Base-by-base conservation (phyloP, 1,140 invertebrate genomes). In the Parapsyche elsis region DNA sequence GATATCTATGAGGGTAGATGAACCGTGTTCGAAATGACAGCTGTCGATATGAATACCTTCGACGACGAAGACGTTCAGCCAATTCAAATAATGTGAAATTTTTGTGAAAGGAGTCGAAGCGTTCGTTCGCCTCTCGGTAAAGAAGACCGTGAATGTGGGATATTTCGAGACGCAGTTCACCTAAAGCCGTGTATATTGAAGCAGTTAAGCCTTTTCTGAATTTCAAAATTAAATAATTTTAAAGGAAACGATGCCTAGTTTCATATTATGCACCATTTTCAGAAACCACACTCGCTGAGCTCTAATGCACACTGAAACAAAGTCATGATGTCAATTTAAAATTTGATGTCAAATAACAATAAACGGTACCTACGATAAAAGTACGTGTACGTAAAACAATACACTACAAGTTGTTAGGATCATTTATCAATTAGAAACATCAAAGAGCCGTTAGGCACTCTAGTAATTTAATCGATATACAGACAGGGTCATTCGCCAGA, bases 11-110 rank as follows among this genome's bases (percentile, higher is more conserved):
- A 12, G 49, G 16, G 16, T 12, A 53, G 16, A 53, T 30, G 61
- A 19, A 30, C 61, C 61, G 70, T 38, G 70, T 71, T 71, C 70
- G 26, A 71, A 12, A 71, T 71, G 70, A 45, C 70, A 71, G 70
- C 70, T 71, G 70, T 71, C 70, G 70, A 45, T 45, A 67, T 67
- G 61, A 67, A 67, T 67, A 67, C 49, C 49, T 53, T 53, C 49
- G 16, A 53, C 45, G 16, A n/a, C 1, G 61, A 67, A 67, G 10
- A 67, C 49, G 12, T 53, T 53, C 49, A 53, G 16, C 49, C 12
- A 21, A 67, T 23, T 67, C 61, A 21, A 67, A 23, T 23, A 19
- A 26, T 38, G 30, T 14, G 16, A 53, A 53, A 53, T 53, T 16
- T 53, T 53, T 53, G n/a, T 53, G 49, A 53, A 53, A 14, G 16